These are phyloP conservation scores for Aethina tumida DNA, from an alignment of 1,140 invertebrate species.

Conservation along the genomic window DNA sequence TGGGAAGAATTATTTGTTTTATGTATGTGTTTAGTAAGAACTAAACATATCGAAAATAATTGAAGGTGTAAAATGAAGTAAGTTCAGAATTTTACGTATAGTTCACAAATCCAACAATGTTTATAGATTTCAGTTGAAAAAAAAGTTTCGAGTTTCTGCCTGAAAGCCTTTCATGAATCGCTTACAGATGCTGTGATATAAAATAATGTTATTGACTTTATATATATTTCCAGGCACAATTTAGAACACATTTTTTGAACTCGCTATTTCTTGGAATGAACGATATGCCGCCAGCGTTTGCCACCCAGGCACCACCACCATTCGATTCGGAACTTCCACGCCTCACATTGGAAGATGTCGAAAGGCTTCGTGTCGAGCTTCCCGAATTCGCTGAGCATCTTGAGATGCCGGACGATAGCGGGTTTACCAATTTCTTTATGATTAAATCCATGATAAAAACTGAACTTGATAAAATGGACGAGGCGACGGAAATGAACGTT, in stretches of 20 bases:
- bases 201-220: too few relatives aligned
- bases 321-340: constrained; percentile 68
- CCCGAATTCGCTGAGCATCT: constrained; percentile 47
- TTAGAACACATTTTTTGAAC: constrained; percentile 80
- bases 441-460: constrained; percentile 28
- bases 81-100: too few relatives aligned
- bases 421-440: constrained; percentile 62
- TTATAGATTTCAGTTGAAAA: too few relatives aligned
- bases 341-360: constrained; percentile 56
- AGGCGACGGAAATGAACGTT: constrained; percentile 19
- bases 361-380: constrained; percentile 49
- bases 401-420: constrained; percentile 49
- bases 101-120: too few relatives aligned
- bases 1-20: too few relatives aligned
- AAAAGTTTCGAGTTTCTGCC: too few relatives aligned
- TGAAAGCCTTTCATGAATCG: too few relatives aligned
- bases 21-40: too few relatives aligned
- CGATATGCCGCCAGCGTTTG: constrained; percentile 75
- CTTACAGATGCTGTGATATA: too few relatives aligned
- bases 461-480: constrained; percentile 18
- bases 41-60: too few relatives aligned
- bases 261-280: constrained; percentile 80
- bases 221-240: constrained; percentile 53
- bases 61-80: too few relatives aligned
- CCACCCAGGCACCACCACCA: constrained; percentile 60